These are phyloP conservation scores for Columba janthina DNA, from an alignment of 2,113 vertebrate genomes.

Conservation along the genomic window DNA sequence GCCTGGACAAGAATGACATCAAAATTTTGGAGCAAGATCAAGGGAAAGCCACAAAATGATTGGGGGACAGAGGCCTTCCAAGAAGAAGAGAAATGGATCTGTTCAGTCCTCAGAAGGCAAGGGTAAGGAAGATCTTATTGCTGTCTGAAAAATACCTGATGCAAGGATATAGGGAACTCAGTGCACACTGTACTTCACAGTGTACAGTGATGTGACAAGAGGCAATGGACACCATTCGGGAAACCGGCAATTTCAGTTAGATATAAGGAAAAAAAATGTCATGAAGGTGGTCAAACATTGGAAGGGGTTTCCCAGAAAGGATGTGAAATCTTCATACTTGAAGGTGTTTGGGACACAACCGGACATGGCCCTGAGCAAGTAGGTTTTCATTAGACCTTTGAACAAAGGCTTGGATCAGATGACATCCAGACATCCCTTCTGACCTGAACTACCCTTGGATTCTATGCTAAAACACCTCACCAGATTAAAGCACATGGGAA, in stretches of 20 bases:
- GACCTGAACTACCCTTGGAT: background rate
- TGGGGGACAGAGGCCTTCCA: background rate
- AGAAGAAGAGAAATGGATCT: background rate
- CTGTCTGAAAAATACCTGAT: background rate
- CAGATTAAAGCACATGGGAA: background rate
- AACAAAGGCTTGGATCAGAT: background rate
- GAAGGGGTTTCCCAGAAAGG: background rate
- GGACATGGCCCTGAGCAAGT: background rate
- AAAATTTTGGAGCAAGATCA: background rate
- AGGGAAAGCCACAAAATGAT: rapidly evolving
- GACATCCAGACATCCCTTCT: background rate
- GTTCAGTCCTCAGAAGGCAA: background rate
- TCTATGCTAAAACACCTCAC: background rate
- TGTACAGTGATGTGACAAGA: background rate
- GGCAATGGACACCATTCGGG: background rate
- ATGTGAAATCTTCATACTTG: background rate
- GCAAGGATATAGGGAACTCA: background rate
- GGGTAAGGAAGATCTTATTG: background rate
- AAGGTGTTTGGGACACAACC: background rate
- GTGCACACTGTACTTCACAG: background rate
- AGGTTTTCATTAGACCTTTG: background rate
- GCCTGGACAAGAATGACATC: background rate
- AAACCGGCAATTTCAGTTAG: background rate
- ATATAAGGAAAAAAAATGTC: background rate
- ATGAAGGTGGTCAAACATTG: background rate